Evolutionary conservation across 2,113 vertebrate genomes (phyloP).

Genomic region (Rafetus swinhoei): DNA sequence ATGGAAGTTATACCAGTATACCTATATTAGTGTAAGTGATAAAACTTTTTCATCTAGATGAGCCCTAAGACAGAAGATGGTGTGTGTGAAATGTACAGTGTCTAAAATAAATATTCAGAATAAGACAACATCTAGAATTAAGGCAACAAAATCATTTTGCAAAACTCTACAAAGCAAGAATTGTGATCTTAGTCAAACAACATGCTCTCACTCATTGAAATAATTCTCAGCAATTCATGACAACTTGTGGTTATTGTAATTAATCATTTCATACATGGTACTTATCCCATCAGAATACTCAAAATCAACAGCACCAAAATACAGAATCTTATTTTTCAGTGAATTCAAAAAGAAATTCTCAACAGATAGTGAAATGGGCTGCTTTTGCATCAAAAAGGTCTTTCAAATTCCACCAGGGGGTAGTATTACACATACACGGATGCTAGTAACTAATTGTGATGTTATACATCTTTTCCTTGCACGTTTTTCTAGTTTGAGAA

Average conservation of each 20-base stretch:
- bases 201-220: rapidly evolving
- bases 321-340: not conserved
- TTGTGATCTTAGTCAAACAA: not conserved
- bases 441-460: not conserved
- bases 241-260: not conserved
- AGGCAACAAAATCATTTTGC: not conserved
- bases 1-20: not conserved
- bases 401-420: not conserved
- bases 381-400: not conserved
- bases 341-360: not conserved
- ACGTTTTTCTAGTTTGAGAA: not conserved
- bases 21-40: not conserved
- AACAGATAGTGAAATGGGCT: not conserved
- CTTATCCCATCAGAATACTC: not conserved
- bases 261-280: not conserved
- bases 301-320: not conserved
- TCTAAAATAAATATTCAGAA: not conserved
- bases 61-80: not conserved
- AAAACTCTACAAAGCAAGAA: not conserved
- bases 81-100: not conserved
- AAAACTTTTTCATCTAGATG: not conserved
- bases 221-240: not conserved
- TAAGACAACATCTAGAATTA: not conserved
- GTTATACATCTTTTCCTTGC: not conserved
- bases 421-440: not conserved